Evolutionary conservation across 2,113 vertebrate genomes (phyloP).

Genomic region (Oncorhynchus nerka): DNA sequence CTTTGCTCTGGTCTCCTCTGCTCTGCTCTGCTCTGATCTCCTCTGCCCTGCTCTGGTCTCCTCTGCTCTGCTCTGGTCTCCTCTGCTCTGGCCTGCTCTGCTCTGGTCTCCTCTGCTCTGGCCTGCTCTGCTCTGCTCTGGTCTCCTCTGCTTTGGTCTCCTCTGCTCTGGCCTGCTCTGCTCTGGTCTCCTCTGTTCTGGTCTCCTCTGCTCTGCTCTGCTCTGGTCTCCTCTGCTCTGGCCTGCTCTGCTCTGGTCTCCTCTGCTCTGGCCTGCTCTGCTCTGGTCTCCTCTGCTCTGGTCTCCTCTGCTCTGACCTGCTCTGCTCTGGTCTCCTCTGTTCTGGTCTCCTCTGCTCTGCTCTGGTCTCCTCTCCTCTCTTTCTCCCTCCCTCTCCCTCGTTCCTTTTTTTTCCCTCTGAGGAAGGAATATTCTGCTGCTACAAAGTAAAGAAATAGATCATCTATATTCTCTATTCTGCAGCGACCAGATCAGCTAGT

Average conservation of each 20-base stretch:
- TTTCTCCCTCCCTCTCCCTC: neutral
- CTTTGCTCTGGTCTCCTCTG: neutral
- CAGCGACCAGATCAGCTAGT: no score
- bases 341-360: neutral
- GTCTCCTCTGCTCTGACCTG: no score
- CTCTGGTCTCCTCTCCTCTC: neutral
- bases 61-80: neutral
- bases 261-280: neutral
- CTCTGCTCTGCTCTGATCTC: no score
- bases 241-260: no score
- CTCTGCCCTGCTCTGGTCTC: neutral
- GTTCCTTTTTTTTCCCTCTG: neutral
- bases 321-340: neutral
- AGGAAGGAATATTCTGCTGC: no score
- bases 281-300: no score
- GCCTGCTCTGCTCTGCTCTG: no score
- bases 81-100: neutral
- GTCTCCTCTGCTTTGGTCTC: neutral
- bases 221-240: no score
- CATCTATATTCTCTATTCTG: neutral
- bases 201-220: no score
- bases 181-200: neutral
- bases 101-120: no score
- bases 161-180: neutral
- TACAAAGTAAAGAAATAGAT: no score